Evolutionary conservation across 2,888 invertebrate genomes (phyloP), one percentile per base, ranked within the genome.

Genomic region (Melanostoma scalare): DNA sequence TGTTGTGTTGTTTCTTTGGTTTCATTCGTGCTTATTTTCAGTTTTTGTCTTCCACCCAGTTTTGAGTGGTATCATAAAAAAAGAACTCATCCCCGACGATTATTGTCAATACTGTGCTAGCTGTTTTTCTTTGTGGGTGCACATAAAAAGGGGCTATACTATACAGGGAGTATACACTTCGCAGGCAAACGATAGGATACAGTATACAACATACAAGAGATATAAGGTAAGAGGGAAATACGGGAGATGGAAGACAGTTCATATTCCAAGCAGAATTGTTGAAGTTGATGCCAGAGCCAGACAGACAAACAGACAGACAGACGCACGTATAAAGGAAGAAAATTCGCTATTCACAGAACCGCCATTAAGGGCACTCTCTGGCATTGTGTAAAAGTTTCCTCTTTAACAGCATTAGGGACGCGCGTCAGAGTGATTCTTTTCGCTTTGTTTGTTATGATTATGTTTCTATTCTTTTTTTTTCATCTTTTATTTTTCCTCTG

Each of bases 391-490:
- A 74, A 53, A 65, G 58, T 60, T 74, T 75, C 60, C 58, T 75
- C 74, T 78, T 69, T 79, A 79, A 79, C 58, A 79, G 53, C 71
- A 79, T 84, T 79, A 74, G 42, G 71, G 58, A 55, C 60, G 74
- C 74, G 79, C 63, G 78, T 69, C 69, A 63, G 71, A 79, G 79
- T 84, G 79, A 84, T 79, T 84, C 69, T 71, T 75, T 84, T 63
- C 53, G 58, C 61, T 69, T 56, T 71, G 50, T 36, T 71, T 61
- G 56, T 77, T 48, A 60, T 52, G n/a, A 33, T 56, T 50, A 44
- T 65, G 6, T 58, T 42, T 71, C 1, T 33, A 4, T 46, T 36
- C 6, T 35, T 55, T 55, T n/a, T 50, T 20, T 38, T 31, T 67
- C 3, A 50, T 38, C 6, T 38, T 53, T n/a, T 3, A 8, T 36